Base-by-base conservation (phyloP, 2,113 vertebrate species). In the Phycodurus eques region DNA sequence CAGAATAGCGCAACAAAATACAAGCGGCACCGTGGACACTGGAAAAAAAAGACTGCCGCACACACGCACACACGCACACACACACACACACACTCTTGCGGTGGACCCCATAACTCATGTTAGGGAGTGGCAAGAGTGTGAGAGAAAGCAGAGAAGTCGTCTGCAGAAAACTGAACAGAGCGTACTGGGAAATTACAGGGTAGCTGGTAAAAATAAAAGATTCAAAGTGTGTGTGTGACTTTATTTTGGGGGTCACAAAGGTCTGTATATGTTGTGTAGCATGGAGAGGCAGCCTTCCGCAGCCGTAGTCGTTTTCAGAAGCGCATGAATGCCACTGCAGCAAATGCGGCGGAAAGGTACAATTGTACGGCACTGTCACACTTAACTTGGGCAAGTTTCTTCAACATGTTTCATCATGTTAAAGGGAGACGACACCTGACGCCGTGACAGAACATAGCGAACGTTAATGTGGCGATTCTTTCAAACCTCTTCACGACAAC, bases 101-200 rank as follows among this genome's bases (percentile, higher is more conserved):
- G 43, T 22, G 46, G n/a, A 12, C 27, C 42, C 0, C 46, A 44
- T 65, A 65, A 46, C n/a, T 65, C 42, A n/a, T 65, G 63, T 65
- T 27, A 77, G 84, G 83, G 84, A 86, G 88, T 83, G 83, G 88
- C 73, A 54, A 71, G 73, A 78, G 75, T 78, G 75, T 83, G 75
- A 83, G 80, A 78, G 80, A 83, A 86, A 79, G 49, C 83, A 84
- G 74, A 80, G 70, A 53, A 80, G 19, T 13, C 70, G 0, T 70
- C 66, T 59, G 19, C 54, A 65, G 66, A 71, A 31, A 59, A 20
- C 6, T 82, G 83, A 84, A 89, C 87, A 66, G 74, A 78, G 13
- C 83, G 74, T 70, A 0, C 59, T 8, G 57, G 0, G 1, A 73
- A 83, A 83, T 79, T 79, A 80, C 70, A 83, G 77, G 76, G 53